Base-by-base conservation (phyloP, 2,797 vertebrate species). In the Macroramphosus scolopax region DNA sequence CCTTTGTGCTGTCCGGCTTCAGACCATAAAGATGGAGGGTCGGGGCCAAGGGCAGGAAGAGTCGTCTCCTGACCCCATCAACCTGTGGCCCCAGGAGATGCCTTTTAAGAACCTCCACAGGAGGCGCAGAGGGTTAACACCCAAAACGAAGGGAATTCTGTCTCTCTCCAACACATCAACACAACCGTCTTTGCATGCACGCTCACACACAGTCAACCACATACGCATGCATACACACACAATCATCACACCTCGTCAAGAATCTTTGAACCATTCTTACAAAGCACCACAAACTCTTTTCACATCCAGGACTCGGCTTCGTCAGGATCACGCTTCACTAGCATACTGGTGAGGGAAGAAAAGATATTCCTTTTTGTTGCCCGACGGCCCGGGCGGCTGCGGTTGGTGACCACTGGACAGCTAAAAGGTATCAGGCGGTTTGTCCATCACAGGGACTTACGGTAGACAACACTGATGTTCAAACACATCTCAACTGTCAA, bases 81-180 rank as follows among this genome's bases (percentile, higher is more conserved):
- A 66, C 60, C 52, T n/a, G 50, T 63, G 51, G 73, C 74, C 79
- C 75, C 71, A 79, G 66, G 68, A 86, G 83, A 83, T 69, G 78
- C 63, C 42, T 59, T 77, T 77, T 86, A 84, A 81, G 79, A 85
- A 85, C 91, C 91, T 92, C 91, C 91, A 92, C 77, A 82, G 91
- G 90, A 92, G 90, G 90, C 62, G 62, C 82, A 83, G 77, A 77
- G 86, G 73, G 75, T 74, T 63, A 80, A 75, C 78, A 75, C 87
- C 85, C 86, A 72, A 75, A 78, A 81, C 29, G 17, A 79, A 82
- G 82, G 81, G 79, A 81, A 80, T 80, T 68, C 67, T 50, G 18
- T 68, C 80, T 52, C 47, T 70, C 45, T 68, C 72, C 53, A 25
- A 58, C 68, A 44, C 47, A 50, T 51, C n/a, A 50, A 63, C 76